A percentile compares a stretch with the other conserved stretches of the same genome.
Evolutionary conservation across 2,888 invertebrate genomes (phyloP).

Genomic region (Tupiocoris notatus): DNA sequence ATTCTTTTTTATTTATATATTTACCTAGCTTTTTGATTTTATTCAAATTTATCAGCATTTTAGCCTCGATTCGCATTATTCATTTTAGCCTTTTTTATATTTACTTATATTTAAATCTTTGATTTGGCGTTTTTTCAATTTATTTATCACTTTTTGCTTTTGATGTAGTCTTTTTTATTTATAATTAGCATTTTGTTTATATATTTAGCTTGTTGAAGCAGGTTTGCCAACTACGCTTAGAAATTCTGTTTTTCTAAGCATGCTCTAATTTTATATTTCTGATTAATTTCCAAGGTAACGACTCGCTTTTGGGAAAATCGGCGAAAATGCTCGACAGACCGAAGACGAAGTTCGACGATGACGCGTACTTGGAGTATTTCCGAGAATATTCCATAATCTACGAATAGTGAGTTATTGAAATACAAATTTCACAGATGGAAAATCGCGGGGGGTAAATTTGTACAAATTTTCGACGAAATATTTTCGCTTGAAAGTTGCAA

Average conservation of each 20-base stretch:
- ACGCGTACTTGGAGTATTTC: slow-evolving; percentile 40
- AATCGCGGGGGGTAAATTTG: too few species aligned
- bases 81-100: too few species aligned
- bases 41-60: too few species aligned
- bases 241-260: not conserved
- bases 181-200: not conserved
- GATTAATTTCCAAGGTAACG: slow-evolving; percentile 53
- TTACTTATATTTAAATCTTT: not conserved
- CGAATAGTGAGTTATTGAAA: slow-evolving; percentile 87
- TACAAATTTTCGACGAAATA: too few species aligned
- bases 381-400: slow-evolving; percentile 83
- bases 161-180: too few species aligned
- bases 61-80: too few species aligned
- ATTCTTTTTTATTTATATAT: not conserved
- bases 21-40: too few species aligned
- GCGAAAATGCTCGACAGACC: slow-evolving; percentile 60
- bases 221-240: too few species aligned
- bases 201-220: too few species aligned
- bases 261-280: not conserved
- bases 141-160: too few species aligned
- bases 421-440: too few species aligned
- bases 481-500: not conserved
- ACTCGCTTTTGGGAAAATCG: slow-evolving; percentile 62
- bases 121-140: not conserved
- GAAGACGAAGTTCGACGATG: slow-evolving; percentile 54